phyloP scores from a whole-genome alignment of 37 sponge, comb jelly and placozoan genomes.

The Axinella damicornis region DNA sequence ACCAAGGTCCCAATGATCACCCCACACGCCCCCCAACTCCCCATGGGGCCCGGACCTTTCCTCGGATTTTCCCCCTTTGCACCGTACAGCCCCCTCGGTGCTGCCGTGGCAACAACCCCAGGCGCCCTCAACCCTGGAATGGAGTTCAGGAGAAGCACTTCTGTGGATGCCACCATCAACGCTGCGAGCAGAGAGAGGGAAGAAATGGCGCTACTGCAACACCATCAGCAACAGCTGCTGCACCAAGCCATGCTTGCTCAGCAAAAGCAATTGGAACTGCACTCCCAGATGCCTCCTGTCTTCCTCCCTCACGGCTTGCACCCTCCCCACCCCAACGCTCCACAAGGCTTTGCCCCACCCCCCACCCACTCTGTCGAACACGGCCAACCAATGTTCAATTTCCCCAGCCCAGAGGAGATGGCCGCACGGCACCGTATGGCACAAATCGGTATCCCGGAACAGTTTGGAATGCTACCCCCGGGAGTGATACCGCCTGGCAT shows the following conservation, averaged over 20 bases:
- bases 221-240: conserved; percentile 37
- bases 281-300: background rate
- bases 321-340: background rate
- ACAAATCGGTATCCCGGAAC: background rate
- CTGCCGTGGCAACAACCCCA: background rate
- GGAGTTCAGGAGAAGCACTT: background rate
- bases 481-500: background rate
- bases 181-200: background rate
- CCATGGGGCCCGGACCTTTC: conserved; percentile 39
- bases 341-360: background rate
- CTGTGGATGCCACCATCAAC: background rate
- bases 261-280: background rate
- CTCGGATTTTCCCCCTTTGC: conserved; percentile 5
- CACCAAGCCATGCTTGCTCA: conserved; percentile 11
- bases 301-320: background rate
- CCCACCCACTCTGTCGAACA: conserved; percentile 22
- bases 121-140: background rate
- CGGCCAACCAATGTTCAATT: conserved; percentile 24
- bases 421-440: background rate
- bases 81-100: background rate
- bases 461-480: background rate
- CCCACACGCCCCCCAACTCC: conserved; percentile 61
- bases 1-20: conserved; percentile 58
- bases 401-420: conserved; percentile 42
- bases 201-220: conserved; percentile 29